Evolutionary conservation across 2,113 vertebrate species (phyloP), one percentile per base, ranked within the genome.

Genomic region (Microtus oregoni): DNA sequence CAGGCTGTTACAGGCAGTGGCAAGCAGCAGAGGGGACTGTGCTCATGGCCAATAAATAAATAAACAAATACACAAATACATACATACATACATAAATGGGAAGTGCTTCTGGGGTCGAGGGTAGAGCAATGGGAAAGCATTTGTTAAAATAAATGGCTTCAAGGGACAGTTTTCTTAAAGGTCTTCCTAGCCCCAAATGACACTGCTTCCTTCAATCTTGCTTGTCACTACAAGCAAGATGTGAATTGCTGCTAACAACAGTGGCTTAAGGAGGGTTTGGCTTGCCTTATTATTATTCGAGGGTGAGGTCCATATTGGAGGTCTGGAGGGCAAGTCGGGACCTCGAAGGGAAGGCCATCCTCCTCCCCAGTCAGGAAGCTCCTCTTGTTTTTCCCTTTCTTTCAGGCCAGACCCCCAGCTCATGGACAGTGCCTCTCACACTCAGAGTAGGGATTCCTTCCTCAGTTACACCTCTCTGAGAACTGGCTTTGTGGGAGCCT

Each of bases 21-120:
- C 44, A 75, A 3, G n/a, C 77, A 92, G 83, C 90, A 95, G n/a
- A 97, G 47, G 86, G 92, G 89, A 92, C 70, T 92, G 5, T 65
- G 70, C 28, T 92, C 55, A 38, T 73, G 91, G 30, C 35, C 5
- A 58, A 58, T 58, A 58, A 20, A 58, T 20, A 58, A 20, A 58
- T 20, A 58, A 20, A 58, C 6, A 58, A 55, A 58, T 41, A 41
- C 41, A 41, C 1, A 58, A 58, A 58, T 58, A 52, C 12, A 55
- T 52, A 52, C 0, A 55, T 55, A 55, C 3, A 58, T 19, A 58
- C 1, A 58, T 19, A 58, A 19, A 58, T 58, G 55, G 55, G 55
- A 92, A 58, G 15, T 50, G 75, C 3, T 72, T 75, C 73, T 58
- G 63, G 83, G 2, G 47, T 5, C 4, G 38, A 26, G 52, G 50